Evolutionary conservation across 2,113 vertebrate species (phyloP), one percentile per base, ranked within the genome.

Genomic region (Peromyscus leucopus): DNA sequence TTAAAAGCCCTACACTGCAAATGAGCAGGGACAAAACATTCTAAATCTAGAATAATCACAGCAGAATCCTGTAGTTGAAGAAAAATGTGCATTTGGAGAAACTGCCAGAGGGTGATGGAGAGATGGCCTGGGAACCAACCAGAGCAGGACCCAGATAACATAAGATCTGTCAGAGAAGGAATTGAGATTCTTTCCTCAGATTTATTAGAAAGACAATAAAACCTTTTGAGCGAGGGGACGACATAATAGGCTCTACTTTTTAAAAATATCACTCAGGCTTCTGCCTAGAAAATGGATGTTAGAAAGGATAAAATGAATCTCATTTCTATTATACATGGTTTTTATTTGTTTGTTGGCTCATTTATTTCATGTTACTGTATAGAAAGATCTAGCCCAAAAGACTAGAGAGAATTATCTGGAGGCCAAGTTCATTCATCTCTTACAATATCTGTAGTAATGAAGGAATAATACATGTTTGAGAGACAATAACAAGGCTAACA

Each of bases 301-400:
- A 91, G 13, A 97, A 93, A 67, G 13, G 28, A 93, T 55, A 96
- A 92, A 91, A 95, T 33, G 46, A 63, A 74, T 69, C 48, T 92
- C 11, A 85, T 80, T 93, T 87, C 61, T 76, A 36, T 46, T 84
- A 12, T 76, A 88, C 42, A 13, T 85, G 31, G 36, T 28, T 97
- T 97, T 97, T 91, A 12, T 95, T 95, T 93, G 33, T 78, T 97
- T 96, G 67, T 96, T 98, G 96, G 97, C 22, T 92, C 78, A 36
- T 39, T 96, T 97, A 97, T 98, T 97, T 97, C 67, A 96, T 93
- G 76, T 97, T 90, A 96, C 21, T 97, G 39, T 79, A 72, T 46
- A 36, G 76, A 97, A 65, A 65, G 28, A 69, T 24, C 46, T 46
- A 95, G 83, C 3, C 92, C 72, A 71, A 97, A 96, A 91, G 22